Evolutionary conservation across 2,888 invertebrate species (phyloP).

Genomic region (Glomeris marginata): DNA sequence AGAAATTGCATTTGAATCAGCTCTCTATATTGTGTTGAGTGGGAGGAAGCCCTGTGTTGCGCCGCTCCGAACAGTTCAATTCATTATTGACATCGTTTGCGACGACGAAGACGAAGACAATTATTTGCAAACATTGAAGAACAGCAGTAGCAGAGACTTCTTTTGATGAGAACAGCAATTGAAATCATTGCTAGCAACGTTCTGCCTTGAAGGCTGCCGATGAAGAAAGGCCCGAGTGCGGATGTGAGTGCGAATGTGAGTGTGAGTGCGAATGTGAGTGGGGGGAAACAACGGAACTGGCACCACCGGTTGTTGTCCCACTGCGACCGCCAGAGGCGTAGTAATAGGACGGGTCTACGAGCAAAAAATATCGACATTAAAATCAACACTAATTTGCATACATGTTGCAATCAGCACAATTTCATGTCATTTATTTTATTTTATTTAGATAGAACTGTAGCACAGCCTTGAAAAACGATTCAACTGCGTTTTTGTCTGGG

Average conservation of each 20-base stretch:
- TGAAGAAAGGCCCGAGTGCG: constrained; percentile 9
- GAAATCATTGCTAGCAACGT: constrained; percentile 13
- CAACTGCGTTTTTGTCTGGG: too few species aligned
- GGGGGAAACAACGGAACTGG: constrained; percentile 9
- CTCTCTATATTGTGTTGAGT: too few species aligned
- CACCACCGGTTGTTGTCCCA: constrained; percentile 12
- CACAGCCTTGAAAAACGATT: too few species aligned
- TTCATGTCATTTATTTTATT: background rate
- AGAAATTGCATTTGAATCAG: too few species aligned
- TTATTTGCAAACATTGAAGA: background rate
- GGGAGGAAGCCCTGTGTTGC: too few species aligned
- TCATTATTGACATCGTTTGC: background rate
- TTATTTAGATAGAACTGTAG: too few species aligned
- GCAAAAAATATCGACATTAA: background rate
- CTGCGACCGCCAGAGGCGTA: constrained; percentile 13
- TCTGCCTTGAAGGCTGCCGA: constrained; percentile 14
- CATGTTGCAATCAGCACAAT: background rate
- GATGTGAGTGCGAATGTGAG: too few species aligned
- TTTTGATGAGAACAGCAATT: background rate
- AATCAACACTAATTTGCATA: too few species aligned
- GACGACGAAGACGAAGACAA: background rate
- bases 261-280: constrained; percentile 4
- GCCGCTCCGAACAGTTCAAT: too few species aligned
- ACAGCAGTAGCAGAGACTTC: background rate
- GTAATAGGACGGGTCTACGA: constrained; percentile 15